phyloP scores from a whole-genome alignment of 2,113 vertebrate genomes.

The Toxotes chatareus region DNA sequence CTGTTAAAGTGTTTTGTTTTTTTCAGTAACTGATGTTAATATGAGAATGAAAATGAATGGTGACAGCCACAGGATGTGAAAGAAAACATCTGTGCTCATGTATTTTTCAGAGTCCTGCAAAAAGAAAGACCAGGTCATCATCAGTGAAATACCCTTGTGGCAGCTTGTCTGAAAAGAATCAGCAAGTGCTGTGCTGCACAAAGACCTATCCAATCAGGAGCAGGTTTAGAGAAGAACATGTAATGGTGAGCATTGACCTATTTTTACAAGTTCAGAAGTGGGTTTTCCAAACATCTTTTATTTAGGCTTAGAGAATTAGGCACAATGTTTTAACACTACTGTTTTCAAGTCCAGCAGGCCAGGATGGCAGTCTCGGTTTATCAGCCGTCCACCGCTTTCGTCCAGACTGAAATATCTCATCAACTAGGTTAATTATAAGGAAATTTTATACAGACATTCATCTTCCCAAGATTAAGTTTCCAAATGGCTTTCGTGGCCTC shows the following conservation, averaged over 20 bases:
- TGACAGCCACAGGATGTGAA: background rate
- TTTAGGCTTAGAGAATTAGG: background rate
- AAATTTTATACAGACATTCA: background rate
- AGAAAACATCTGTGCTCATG: background rate
- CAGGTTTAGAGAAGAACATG: background rate
- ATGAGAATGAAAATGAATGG: background rate
- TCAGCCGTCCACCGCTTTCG: no score
- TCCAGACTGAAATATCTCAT: no score
- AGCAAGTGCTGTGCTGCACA: background rate
- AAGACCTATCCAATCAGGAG: conserved; percentile 64
- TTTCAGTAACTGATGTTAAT: background rate
- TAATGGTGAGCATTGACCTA: conserved; percentile 36
- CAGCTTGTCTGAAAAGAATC: fast-evolving
- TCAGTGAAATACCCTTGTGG: background rate
- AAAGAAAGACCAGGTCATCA: background rate
- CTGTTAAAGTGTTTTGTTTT: no score
- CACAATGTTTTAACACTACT: background rate
- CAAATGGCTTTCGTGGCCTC: background rate
- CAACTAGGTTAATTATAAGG: background rate
- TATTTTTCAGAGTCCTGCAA: conserved; percentile 36
- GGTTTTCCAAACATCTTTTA: background rate
- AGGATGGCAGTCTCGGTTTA: no score
- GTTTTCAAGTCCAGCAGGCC: no score
- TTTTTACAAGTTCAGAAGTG: background rate
- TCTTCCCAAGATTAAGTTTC: background rate